A percentile compares a stretch with the other conserved stretches of the same genome.
These are phyloP conservation scores for Amphipyra berbera DNA, from an alignment of 2,888 invertebrate species.

Conservation along the genomic window DNA sequence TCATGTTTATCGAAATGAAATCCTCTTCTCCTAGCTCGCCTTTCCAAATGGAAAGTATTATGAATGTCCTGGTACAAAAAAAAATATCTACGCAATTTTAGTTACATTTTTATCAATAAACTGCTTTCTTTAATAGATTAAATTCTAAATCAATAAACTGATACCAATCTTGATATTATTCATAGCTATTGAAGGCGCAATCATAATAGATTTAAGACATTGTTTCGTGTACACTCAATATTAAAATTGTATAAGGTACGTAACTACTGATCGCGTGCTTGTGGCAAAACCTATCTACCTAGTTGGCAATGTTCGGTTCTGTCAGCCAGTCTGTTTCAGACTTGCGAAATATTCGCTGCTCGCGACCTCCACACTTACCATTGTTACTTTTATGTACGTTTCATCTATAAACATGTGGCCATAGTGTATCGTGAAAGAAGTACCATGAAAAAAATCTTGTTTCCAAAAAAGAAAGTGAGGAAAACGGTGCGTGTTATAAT, in stretches of 20 bases:
- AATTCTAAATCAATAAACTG: conserved; percentile 13
- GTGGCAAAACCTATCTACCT: conserved; percentile 83
- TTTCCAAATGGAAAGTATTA: not conserved
- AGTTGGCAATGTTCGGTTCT: conserved; percentile 80
- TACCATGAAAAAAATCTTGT: conserved; percentile 75
- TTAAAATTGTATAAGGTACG: conserved; percentile 68
- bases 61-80: not conserved
- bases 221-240: conserved; percentile 72
- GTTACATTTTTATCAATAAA: conserved; percentile 1
- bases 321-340: conserved; percentile 80
- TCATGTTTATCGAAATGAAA: not conserved
- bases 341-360: conserved; percentile 81
- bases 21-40: not conserved
- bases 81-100: not conserved
- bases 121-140: conserved; percentile 5
- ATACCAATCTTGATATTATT: conserved; percentile 24
- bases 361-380: conserved; percentile 63
- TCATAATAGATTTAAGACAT: conserved; percentile 48
- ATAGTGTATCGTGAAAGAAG: conserved; percentile 48
- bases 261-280: conserved; percentile 82
- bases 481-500: conserved; percentile 79
- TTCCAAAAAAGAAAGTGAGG: conserved; percentile 79
- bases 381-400: conserved; percentile 45
- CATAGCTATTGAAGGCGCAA: conserved; percentile 19
- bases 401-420: conserved; percentile 44